These are phyloP conservation scores for Dendrocincla fuliginosa DNA, from an alignment of 2,797 vertebrate genomes.

Conservation along the genomic window DNA sequence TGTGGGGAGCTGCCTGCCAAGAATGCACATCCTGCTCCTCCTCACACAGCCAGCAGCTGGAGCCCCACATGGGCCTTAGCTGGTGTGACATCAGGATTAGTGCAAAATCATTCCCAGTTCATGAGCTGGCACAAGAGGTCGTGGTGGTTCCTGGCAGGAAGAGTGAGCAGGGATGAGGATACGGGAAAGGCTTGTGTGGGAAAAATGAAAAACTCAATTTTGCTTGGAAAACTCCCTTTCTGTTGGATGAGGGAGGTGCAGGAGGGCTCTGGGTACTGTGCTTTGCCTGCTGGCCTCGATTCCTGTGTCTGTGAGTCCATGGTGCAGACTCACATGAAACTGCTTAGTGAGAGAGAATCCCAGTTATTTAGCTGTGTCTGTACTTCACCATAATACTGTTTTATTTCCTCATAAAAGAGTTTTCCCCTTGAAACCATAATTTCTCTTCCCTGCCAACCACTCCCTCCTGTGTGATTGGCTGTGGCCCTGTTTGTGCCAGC, in stretches of 20 bases:
- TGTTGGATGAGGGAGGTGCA: not conserved
- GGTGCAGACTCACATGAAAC: not conserved
- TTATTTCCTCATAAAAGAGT: not conserved
- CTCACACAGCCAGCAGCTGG: not conserved
- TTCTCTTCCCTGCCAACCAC: not conserved
- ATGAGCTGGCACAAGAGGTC: not conserved
- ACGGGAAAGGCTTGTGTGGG: not conserved
- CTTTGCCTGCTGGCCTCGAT: not conserved
- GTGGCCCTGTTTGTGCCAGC: not conserved
- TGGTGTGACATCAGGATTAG: not conserved
- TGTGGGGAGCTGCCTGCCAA: not conserved
- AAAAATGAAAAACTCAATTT: not conserved
- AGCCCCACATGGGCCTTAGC: not conserved
- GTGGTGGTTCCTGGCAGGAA: fast-evolving
- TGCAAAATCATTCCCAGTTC: not conserved
- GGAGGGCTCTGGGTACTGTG: not conserved
- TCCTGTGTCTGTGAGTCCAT: not conserved
- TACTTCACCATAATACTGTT: not conserved
- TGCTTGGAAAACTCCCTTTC: not conserved
- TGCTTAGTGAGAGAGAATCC: not conserved
- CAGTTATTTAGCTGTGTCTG: not conserved
- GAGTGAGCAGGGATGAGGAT: not conserved
- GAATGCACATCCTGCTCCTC: not conserved
- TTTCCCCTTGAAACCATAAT: not conserved
- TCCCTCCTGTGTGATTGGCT: not conserved